Evolutionary conservation across 2,797 vertebrate species (phyloP).

Genomic region (Xenopus petersii): DNA sequence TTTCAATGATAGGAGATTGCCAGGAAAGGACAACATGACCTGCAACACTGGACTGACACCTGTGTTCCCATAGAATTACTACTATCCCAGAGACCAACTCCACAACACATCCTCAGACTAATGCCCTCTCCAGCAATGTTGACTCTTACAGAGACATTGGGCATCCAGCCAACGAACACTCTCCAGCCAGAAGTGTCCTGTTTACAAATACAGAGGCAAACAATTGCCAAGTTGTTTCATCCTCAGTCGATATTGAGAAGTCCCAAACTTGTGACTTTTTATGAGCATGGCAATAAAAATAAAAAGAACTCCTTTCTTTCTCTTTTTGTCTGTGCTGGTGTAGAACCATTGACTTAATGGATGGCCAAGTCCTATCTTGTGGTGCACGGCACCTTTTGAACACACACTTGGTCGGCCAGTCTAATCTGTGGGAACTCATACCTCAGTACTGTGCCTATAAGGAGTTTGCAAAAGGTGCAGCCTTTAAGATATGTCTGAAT

Average conservation of each 20-base stretch:
- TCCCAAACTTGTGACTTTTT: constrained; percentile 49
- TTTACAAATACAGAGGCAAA: constrained; percentile 67
- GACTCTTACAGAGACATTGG: constrained; percentile 5
- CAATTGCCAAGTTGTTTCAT: constrained; percentile 43
- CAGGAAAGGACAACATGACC: constrained; percentile 93
- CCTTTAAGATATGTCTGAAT: constrained; percentile 20
- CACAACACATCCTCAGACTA: constrained; percentile 1
- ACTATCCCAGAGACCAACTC: constrained; percentile 8
- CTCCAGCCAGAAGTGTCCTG: constrained; percentile 70
- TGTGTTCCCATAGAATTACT: constrained; percentile 71
- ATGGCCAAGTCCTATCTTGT: constrained; percentile 24
- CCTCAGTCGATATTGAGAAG: constrained; percentile 34
- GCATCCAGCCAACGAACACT: constrained; percentile 50
- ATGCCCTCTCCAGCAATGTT: constrained; percentile 16
- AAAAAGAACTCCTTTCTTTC: constrained; percentile 31
- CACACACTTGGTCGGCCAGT: constrained; percentile 49
- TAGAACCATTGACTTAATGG: constrained; percentile 17
- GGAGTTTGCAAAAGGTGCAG: constrained; percentile 34
- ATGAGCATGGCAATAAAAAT: constrained; percentile 81
- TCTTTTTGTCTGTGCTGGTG: constrained; percentile 50
- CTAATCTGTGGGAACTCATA: constrained; percentile 54
- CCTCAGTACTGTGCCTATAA: constrained; percentile 57
- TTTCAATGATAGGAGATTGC: constrained; percentile 94
- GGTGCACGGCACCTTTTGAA: too few relatives aligned
- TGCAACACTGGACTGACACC: constrained; percentile 89